These are phyloP conservation scores for Alloscopus bannaensis DNA, from an alignment of 2,888 invertebrate species.

Conservation along the genomic window DNA sequence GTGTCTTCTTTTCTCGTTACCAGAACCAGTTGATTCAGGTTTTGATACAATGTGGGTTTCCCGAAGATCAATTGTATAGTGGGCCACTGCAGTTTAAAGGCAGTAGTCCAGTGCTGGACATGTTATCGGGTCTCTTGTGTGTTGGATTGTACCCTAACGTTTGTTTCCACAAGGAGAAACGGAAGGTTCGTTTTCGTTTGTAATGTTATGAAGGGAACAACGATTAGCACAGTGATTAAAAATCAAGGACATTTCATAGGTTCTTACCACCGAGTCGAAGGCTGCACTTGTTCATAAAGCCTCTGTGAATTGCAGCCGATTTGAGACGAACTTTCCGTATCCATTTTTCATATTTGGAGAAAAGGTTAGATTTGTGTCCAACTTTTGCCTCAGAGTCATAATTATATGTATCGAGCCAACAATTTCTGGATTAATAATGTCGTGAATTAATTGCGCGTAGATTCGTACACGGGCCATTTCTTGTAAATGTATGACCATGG, in stretches of 20 bases:
- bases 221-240: too few relatives aligned
- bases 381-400: not conserved
- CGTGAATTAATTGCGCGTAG: too few relatives aligned
- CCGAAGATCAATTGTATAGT: slow-evolving; percentile 89
- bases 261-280: slow-evolving; percentile 95
- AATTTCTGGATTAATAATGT: too few relatives aligned
- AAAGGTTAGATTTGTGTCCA: slow-evolving; percentile 79
- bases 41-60: slow-evolving; percentile 87
- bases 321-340: slow-evolving; percentile 89
- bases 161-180: slow-evolving; percentile 94
- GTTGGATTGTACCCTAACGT: slow-evolving; percentile 98
- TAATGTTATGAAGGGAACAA: too few relatives aligned
- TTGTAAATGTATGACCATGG: slow-evolving; percentile 98
- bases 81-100: slow-evolving; percentile 85
- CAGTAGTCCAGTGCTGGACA: slow-evolving; percentile 87
- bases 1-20: slow-evolving; percentile 62
- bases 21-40: slow-evolving; percentile 83
- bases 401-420: too few relatives aligned
- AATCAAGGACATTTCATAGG: too few relatives aligned
- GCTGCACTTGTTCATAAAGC: slow-evolving; percentile 97
- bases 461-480: slow-evolving; percentile 95
- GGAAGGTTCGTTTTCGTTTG: slow-evolving; percentile 81
- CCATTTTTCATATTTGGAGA: slow-evolving; percentile 99
- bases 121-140: slow-evolving; percentile 89
- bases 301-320: slow-evolving; percentile 94